Percentiles rank a stretch among this genome's conserved stretches.
phyloP scores from a whole-genome alignment of 1,140 invertebrate species.

The Dendroctonus ponderosae region DNA sequence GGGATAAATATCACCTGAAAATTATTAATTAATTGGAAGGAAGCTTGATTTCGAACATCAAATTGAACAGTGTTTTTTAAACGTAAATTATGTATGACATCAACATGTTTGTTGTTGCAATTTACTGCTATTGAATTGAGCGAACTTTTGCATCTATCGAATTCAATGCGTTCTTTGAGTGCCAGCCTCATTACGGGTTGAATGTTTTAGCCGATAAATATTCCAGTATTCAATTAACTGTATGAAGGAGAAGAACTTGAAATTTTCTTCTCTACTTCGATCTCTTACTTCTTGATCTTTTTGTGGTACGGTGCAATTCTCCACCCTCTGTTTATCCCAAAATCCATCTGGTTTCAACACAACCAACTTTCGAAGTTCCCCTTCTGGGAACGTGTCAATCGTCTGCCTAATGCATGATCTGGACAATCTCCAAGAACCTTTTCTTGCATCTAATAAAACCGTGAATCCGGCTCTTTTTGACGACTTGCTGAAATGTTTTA shows the following conservation, averaged over 20 bases:
- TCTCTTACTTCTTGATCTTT: slow-evolving; percentile 62
- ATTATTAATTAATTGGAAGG: slow-evolving; percentile 6
- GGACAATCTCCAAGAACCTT: slow-evolving; percentile 62
- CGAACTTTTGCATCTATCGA: too few relatives aligned
- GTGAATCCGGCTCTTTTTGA: slow-evolving; percentile 54
- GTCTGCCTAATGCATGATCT: slow-evolving; percentile 61
- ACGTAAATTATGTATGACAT: too few relatives aligned
- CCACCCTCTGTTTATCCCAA: slow-evolving; percentile 72
- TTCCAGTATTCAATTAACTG: too few relatives aligned
- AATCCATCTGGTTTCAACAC: slow-evolving; percentile 69
- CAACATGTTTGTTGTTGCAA: too few relatives aligned
- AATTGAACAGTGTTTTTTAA: too few relatives aligned
- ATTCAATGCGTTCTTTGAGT: too few relatives aligned
- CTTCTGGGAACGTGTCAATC: slow-evolving; percentile 54
- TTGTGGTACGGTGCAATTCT: slow-evolving; percentile 65
- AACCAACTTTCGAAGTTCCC: slow-evolving; percentile 57
- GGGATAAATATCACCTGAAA: slow-evolving; percentile 65
- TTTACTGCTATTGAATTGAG: too few relatives aligned
- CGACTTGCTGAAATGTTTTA: slow-evolving; percentile 33
- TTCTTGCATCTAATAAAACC: slow-evolving; percentile 64
- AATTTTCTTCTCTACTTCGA: neutral
- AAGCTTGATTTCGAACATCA: too few relatives aligned
- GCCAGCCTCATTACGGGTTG: too few relatives aligned
- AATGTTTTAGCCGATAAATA: too few relatives aligned
- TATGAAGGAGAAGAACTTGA: too few relatives aligned